A percentile compares a stretch with the other conserved stretches of the same genome.
phyloP scores from a whole-genome alignment of 2,888 invertebrate species.

The Phyto melanocephala region DNA sequence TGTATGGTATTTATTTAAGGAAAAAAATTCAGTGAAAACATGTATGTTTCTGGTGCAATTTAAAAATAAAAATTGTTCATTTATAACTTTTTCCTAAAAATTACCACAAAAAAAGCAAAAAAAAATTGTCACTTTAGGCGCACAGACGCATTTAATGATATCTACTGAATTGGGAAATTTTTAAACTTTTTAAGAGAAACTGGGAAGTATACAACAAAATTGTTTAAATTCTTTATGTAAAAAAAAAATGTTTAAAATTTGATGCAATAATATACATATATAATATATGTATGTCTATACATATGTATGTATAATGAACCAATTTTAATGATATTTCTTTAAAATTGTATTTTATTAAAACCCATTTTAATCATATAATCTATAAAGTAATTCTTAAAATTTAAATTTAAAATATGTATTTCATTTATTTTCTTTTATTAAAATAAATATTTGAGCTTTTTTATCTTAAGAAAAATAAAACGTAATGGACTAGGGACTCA shows the following conservation, averaged over 20 bases:
- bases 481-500: background rate
- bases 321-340: no score
- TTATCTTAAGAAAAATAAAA: no score
- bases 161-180: conserved; percentile 15
- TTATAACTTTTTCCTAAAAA: conserved; percentile 28
- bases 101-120: conserved; percentile 15
- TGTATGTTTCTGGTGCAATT: conserved; percentile 55
- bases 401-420: no score
- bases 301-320: no score
- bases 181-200: background rate
- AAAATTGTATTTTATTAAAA: no score
- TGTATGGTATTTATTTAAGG: conserved; percentile 2
- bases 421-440: no score
- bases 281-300: no score
- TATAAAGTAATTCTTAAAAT: no score
- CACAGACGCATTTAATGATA: conserved; percentile 43
- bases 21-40: conserved; percentile 17
- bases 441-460: no score
- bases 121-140: conserved; percentile 38
- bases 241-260: background rate
- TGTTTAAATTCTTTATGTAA: background rate
- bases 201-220: background rate
- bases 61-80: conserved; percentile 50
- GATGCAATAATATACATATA: no score
- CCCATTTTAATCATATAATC: no score